Evolutionary conservation across 2,888 invertebrate genomes (phyloP).

Genomic region (Nephrocerus scutellatus): DNA sequence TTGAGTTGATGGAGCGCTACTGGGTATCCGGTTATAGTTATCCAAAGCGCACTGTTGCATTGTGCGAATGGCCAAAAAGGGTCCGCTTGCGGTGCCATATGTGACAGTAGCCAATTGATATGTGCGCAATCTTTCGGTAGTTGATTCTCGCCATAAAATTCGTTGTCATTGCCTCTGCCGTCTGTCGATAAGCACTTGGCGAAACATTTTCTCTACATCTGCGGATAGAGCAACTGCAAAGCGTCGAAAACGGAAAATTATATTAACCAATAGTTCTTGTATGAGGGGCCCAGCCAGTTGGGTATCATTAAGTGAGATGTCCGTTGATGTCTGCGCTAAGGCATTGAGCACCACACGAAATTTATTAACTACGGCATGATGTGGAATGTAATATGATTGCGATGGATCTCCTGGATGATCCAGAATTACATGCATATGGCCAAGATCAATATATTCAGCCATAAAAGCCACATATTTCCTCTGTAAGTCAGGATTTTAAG

Average conservation of each 20-base stretch:
- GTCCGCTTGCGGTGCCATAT: constrained; percentile 11
- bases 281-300: constrained; percentile 6
- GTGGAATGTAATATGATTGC: constrained; percentile 15
- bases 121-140: too few relatives aligned
- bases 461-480: too few relatives aligned
- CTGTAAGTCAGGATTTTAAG: neutral
- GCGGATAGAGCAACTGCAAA: constrained; percentile 6
- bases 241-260: constrained; percentile 6
- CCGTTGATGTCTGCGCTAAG: constrained; percentile 4
- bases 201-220: constrained; percentile 5
- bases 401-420: too few relatives aligned
- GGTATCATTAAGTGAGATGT: constrained; percentile 9
- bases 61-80: constrained; percentile 7
- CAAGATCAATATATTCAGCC: constrained; percentile 6
- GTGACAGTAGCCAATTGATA: constrained; percentile 3
- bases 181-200: constrained; percentile 8
- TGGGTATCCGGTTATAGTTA: neutral
- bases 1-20: neutral
- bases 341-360: constrained; percentile 15
- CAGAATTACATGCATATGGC: too few relatives aligned
- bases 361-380: constrained; percentile 7
- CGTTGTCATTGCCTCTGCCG: constrained; percentile 6
- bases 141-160: constrained; percentile 7
- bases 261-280: constrained; percentile 6
- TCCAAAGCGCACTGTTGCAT: constrained; percentile 8